Evolutionary conservation across 64 coral and sea anemone genomes (phyloP), one percentile per base, ranked within the genome.

Genomic region (Astreopora myriophthalma): DNA sequence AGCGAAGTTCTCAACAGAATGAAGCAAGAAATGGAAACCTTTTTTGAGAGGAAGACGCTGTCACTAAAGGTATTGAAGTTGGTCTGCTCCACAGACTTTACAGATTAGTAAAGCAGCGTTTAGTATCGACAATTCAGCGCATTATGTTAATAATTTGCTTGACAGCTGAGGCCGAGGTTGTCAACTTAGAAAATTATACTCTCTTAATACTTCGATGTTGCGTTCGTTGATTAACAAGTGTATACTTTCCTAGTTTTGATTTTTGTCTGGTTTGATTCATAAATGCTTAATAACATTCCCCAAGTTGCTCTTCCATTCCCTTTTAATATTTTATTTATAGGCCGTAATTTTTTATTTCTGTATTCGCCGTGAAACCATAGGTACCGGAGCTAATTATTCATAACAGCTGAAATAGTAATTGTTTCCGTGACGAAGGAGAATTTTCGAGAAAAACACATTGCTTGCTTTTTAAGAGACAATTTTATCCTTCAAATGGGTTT

Each of bases 51-150:
- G 11, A 91, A 91, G 52, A 72, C 79, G 24, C 69, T 29, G 17
- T 51, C 89, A 57, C 49, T 91, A 37, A 91, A 83, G 89, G 89
- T 91, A 71, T 55, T 16, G 13, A 58, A 80, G 58, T 80, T 80
- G 49, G 48, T 80, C 25, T 80, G 48, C 48, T 60, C 49, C 5
- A 10, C 34, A 22, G 20, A 78, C 23, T 13, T 78, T 51, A 12
- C 25, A 80, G 40, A 28, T 78, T 51, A 48, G 25, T 9, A 0
- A 48, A 48, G 25, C 46, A 48, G 23, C 14, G 51, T 24, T 52
- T 33, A 14, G 28, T 58, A 60, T 22, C 80, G 40, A 44, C 40
- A 26, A 68, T 71, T 66, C 37, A 8, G 16, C 20, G 48, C 26
- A 55, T 33, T 55, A 71, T 91, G 67, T 72, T 52, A 60, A 81